phyloP scores from a whole-genome alignment of 2,113 vertebrate genomes.

The Anhinga anhinga region DNA sequence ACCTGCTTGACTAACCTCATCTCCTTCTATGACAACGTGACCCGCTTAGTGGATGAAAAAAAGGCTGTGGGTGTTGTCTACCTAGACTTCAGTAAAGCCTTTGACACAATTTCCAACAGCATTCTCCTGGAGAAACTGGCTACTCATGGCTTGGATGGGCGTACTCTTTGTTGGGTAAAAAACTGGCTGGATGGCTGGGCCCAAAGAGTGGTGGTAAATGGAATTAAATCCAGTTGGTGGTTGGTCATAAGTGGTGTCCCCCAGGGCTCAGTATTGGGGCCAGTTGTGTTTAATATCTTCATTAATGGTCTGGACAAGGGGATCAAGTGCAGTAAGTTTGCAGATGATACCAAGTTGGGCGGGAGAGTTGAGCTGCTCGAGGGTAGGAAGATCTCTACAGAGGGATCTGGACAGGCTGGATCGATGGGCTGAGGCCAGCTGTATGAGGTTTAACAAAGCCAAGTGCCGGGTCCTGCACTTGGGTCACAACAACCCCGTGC shows the following conservation, averaged over 20 bases:
- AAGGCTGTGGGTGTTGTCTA: background rate
- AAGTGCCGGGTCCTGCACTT: background rate
- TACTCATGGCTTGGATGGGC: rapidly evolving
- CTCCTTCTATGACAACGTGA: background rate
- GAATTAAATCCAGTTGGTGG: background rate
- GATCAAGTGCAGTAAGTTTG: background rate
- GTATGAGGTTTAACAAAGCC: too few relatives aligned
- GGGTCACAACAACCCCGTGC: background rate
- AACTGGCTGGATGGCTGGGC: rapidly evolving
- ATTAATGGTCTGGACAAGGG: rapidly evolving
- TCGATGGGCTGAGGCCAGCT: rapidly evolving
- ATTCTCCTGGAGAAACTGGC: background rate
- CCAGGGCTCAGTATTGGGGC: background rate
- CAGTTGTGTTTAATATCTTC: background rate
- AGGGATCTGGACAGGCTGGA: background rate
- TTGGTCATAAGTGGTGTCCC: background rate
- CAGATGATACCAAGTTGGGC: background rate
- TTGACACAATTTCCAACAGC: background rate
- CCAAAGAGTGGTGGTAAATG: background rate
- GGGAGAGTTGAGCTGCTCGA: background rate
- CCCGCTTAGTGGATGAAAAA: rapidly evolving
- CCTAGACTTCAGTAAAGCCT: background rate
- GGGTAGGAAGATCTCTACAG: background rate
- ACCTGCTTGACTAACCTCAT: background rate
- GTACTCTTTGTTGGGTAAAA: rapidly evolving